These are phyloP conservation scores for Agonopterix arenella DNA, from an alignment of 2,888 invertebrate species.

Conservation along the genomic window DNA sequence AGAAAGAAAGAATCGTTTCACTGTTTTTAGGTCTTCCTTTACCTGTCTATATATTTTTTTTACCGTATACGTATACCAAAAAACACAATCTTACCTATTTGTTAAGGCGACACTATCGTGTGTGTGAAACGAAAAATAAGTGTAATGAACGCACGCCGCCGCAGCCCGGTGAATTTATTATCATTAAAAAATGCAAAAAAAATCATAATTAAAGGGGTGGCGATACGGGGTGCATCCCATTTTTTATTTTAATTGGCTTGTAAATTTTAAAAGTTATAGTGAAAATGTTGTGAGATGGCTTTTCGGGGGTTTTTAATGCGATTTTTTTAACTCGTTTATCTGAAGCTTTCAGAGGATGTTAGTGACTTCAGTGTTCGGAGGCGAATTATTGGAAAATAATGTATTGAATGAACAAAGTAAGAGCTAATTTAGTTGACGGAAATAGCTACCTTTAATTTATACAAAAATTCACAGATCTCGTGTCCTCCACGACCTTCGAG, in stretches of 20 bases:
- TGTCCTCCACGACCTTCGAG: no score
- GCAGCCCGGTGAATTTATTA: slow-evolving; percentile 62
- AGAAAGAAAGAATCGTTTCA: no score
- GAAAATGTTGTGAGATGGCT: slow-evolving; percentile 11
- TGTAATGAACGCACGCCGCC: slow-evolving; percentile 31
- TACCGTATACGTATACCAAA: no score
- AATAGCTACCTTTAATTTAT: no score
- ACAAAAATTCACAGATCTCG: no score
- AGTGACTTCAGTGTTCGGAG: no score
- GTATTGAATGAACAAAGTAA: no score
- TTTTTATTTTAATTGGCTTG: slow-evolving; percentile 75
- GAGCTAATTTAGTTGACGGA: no score
- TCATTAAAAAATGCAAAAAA: slow-evolving; percentile 71
- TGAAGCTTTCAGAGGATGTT: not conserved
- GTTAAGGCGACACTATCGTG: slow-evolving; percentile 6
- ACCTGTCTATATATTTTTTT: no score
- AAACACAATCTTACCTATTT: slow-evolving; percentile 2
- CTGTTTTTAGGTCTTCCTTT: no score
- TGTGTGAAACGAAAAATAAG: slow-evolving; percentile 28
- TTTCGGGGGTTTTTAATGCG: slow-evolving; percentile 1
- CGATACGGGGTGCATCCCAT: slow-evolving; percentile 57
- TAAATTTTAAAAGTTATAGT: slow-evolving; percentile 66
- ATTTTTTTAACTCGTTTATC: not conserved
- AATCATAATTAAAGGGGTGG: slow-evolving; percentile 73
- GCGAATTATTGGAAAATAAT: no score